These are phyloP conservation scores for Heliothis subflexa DNA, from an alignment of 1,140 invertebrate genomes.

Conservation along the genomic window DNA sequence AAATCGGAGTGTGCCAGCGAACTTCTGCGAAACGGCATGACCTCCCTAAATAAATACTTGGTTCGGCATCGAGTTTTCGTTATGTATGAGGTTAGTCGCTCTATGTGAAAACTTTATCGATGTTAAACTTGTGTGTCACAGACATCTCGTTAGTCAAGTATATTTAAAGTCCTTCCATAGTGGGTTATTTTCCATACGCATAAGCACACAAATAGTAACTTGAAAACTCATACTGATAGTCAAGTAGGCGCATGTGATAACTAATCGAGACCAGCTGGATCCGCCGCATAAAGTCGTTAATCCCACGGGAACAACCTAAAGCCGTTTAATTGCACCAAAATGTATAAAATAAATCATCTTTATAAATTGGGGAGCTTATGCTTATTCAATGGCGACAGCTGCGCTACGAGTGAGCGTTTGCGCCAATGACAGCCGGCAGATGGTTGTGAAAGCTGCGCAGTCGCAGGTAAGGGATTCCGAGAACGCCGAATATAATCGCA, in stretches of 20 bases:
- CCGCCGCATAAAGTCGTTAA: conserved; percentile 27
- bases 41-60: conserved; percentile 56
- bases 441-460: conserved; percentile 80
- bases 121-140: neutral
- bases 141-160: too few relatives aligned
- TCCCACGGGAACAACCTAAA: conserved; percentile 21
- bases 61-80: conserved; percentile 26
- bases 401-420: conserved; percentile 53
- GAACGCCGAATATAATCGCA: conserved; percentile 84
- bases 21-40: conserved; percentile 59
- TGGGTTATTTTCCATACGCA: too few relatives aligned
- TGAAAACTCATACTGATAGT: neutral
- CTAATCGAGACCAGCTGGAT: conserved; percentile 10
- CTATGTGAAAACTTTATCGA: neutral
- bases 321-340: conserved; percentile 16
- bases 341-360: conserved; percentile 42
- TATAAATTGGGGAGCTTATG: conserved; percentile 32
- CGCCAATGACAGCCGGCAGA: conserved; percentile 73
- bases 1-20: conserved; percentile 64
- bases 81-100: neutral
- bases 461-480: conserved; percentile 81
- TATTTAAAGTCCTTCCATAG: too few relatives aligned
- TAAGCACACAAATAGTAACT: neutral
- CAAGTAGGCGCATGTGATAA: neutral
- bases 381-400: conserved; percentile 57